These are phyloP conservation scores for Spheniscus mendiculus DNA, from an alignment of 2,113 vertebrate species.

Conservation along the genomic window DNA sequence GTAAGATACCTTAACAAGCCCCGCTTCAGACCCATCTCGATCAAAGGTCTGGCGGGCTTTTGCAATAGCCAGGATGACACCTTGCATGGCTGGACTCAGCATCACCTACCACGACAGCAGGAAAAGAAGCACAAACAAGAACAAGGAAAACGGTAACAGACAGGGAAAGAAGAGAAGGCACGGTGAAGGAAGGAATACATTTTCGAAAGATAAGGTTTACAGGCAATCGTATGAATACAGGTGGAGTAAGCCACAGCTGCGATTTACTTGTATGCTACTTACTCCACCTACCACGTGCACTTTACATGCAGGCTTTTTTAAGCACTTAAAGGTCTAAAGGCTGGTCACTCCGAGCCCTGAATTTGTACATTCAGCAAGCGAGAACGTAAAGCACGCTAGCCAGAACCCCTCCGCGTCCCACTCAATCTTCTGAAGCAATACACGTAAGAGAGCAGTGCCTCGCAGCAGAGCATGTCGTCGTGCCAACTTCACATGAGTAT, in stretches of 20 bases:
- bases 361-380: background rate
- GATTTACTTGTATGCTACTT: too few species aligned
- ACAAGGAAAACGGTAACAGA: background rate
- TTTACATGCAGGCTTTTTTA: background rate
- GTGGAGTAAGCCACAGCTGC: background rate
- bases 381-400: background rate
- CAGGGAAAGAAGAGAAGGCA: background rate
- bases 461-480: background rate
- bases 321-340: background rate
- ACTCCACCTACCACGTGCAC: background rate
- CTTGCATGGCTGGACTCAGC: constrained; percentile 98
- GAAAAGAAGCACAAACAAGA: constrained; percentile 50
- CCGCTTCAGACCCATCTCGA: constrained; percentile 93
- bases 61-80: constrained; percentile 94
- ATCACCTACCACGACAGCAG: constrained; percentile 85
- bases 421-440: background rate
- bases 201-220: background rate
- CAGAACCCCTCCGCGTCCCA: background rate
- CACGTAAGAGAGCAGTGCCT: background rate
- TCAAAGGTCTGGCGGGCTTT: constrained; percentile 94
- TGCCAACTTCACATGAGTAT: background rate
- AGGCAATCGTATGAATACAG: background rate
- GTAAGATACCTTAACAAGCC: constrained; percentile 90
- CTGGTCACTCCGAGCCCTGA: background rate
- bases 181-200: background rate